Base-by-base conservation (phyloP, 2,888 invertebrate genomes). In the Eupithecia abbreviata region DNA sequence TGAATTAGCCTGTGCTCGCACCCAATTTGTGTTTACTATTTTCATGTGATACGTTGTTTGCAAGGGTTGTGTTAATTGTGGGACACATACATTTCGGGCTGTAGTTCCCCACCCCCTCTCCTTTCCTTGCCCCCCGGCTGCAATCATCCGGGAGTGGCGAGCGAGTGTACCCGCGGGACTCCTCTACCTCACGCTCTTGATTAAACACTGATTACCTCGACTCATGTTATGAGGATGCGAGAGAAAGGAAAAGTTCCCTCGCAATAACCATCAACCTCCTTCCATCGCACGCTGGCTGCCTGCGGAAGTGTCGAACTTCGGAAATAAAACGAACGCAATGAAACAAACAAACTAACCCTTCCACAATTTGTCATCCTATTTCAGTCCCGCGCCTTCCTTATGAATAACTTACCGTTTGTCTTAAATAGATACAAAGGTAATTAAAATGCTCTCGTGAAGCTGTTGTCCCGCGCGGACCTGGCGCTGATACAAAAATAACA, bases 401-500 rank as follows among this genome's bases (percentile, higher is more conserved):
- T 69, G 58, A 71, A 71, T 58, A 18, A 43, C 43, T 58, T 58
- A 58, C 58, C 43, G 30, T n/a, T 58, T 45, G n/a, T 43, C 69
- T 30, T 69, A 69, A 69, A 69, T 69, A 69, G 69, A 69, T 42
- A 69, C 69, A 47, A 13, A 69, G 69, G 69, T 69, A 69, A 49
- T 69, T 49, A 69, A 68, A 69, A 47, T 69, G 66, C 15, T 42
- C 66, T 66, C 42, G 41, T 67, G 68, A 69, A 49, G 47, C 5
- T 13, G 15, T 47, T n/a, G 68, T 68, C 43, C 65, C 9, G 42
- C 1, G 75, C 72, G 80, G 79, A 80, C 79, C 79, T 78, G 79
- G 81, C 80, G 80, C 80, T 82, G 77, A 82, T 79, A 79, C 81
- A 79, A 83, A 86, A 82, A 84, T 84, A 83, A 82, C 81, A 80